phyloP scores from a whole-genome alignment of 2,888 invertebrate genomes.

The Brassicogethes aeneus region DNA sequence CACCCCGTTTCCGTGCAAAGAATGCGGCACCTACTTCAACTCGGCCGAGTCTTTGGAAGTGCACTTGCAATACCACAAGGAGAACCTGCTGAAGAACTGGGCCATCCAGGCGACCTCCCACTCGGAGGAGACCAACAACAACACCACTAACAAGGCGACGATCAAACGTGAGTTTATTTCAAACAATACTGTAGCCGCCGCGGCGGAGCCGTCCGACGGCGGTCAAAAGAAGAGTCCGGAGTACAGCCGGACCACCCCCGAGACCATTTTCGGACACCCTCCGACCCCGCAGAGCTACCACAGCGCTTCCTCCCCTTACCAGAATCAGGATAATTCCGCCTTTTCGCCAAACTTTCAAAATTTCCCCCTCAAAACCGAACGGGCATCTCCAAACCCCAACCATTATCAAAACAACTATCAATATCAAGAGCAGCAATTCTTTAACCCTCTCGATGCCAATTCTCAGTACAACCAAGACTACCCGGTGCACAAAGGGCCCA shows the following conservation, averaged over 20 bases:
- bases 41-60: constrained; percentile 69
- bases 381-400: constrained; percentile 40
- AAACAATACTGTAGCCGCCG: constrained; percentile 51
- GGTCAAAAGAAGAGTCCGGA: constrained; percentile 56
- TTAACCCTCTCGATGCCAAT: constrained; percentile 28
- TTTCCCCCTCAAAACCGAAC: constrained; percentile 36
- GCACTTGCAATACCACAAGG: constrained; percentile 68
- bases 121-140: constrained; percentile 57
- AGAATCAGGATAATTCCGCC: constrained; percentile 47
- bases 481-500: constrained; percentile 28
- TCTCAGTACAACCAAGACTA: constrained; percentile 34
- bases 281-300: constrained; percentile 58
- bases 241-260: constrained; percentile 47
- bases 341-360: constrained; percentile 45
- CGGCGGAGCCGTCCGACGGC: constrained; percentile 68
- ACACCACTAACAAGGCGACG: constrained; percentile 42
- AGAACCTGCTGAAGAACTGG: constrained; percentile 68
- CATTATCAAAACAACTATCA: constrained; percentile 24
- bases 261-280: constrained; percentile 53
- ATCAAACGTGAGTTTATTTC: constrained; percentile 48
- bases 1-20: constrained; percentile 61
- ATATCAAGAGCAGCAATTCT: constrained; percentile 29
- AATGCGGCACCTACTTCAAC: constrained; percentile 67
- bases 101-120: constrained; percentile 46
- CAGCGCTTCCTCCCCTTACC: constrained; percentile 58